A percentile compares a stretch with the other conserved stretches of the same genome.
Evolutionary conservation across 2,797 vertebrate species (phyloP).

Genomic region (Pseudochirops corinnae): DNA sequence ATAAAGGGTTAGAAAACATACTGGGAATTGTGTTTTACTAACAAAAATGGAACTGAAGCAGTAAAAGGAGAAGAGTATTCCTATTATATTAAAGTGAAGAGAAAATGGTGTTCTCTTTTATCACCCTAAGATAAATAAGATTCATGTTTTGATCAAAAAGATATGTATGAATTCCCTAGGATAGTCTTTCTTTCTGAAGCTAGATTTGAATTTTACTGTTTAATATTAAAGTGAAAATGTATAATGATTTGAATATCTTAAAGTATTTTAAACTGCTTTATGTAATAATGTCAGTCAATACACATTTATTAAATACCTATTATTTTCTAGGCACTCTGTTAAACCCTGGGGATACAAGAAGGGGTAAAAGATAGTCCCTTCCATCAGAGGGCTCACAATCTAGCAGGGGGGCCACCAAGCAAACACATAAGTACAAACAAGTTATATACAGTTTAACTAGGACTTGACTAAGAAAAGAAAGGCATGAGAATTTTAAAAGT

Average conservation of each 20-base stretch:
- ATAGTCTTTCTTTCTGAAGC: background rate
- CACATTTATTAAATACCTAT: background rate
- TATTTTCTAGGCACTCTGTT: background rate
- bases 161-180: background rate
- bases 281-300: background rate
- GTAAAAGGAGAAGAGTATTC: background rate
- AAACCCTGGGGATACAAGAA: background rate
- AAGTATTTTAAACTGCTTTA: background rate
- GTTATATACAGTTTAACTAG: background rate
- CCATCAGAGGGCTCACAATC: background rate
- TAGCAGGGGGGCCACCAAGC: background rate
- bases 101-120: background rate
- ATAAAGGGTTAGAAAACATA: background rate
- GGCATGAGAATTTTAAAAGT: background rate
- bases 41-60: constrained; percentile 39
- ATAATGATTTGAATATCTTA: constrained; percentile 11
- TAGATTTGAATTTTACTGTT: constrained; percentile 4
- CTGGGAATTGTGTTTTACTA: constrained; percentile 13
- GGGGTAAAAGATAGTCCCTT: background rate
- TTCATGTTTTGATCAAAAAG: background rate
- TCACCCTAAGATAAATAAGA: background rate
- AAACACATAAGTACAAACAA: background rate
- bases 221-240: background rate
- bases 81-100: constrained; percentile 39
- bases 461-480: background rate